Evolutionary conservation across 2,797 vertebrate species (phyloP).

Genomic region (Semotilus atromaculatus): DNA sequence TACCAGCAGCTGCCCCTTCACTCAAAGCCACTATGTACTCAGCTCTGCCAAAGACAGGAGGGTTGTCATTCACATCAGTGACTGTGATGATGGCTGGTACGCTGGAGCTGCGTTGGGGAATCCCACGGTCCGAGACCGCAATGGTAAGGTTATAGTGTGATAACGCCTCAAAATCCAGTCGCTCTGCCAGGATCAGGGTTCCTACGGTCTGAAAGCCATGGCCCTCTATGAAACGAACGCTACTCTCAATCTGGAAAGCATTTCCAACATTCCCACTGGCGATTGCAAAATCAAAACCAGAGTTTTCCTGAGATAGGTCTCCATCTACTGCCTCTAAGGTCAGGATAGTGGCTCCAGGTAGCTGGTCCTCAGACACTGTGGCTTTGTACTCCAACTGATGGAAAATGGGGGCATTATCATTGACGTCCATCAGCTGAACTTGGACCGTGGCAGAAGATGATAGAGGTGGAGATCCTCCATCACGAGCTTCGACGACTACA

Average conservation of each 20-base stretch:
- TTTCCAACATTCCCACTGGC: constrained; percentile 90
- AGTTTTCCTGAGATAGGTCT: constrained; percentile 87
- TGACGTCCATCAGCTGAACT: constrained; percentile 90
- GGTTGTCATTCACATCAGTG: constrained; percentile 91
- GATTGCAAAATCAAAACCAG: constrained; percentile 91
- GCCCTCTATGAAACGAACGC: constrained; percentile 82
- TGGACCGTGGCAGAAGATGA: constrained; percentile 87
- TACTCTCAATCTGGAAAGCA: constrained; percentile 93
- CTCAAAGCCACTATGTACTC: constrained; percentile 86
- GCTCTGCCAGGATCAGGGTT: constrained; percentile 87
- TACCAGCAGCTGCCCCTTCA: constrained; percentile 83
- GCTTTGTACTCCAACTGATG: constrained; percentile 84
- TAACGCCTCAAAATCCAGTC: constrained; percentile 90
- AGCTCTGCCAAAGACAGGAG: constrained; percentile 84
- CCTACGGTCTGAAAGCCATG: constrained; percentile 85
- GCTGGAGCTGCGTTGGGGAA: constrained; percentile 87
- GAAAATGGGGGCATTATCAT: constrained; percentile 91
- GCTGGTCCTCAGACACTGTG: constrained; percentile 86
- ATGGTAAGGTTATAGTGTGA: constrained; percentile 90
- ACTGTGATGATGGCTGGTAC: constrained; percentile 86
- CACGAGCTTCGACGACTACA: constrained; percentile 89
- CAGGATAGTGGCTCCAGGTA: constrained; percentile 88
- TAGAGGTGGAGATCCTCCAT: constrained; percentile 85
- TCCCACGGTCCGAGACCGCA: constrained; percentile 89
- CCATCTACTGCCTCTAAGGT: constrained; percentile 90